Conservation (phyloP, 2,888 invertebrate species). For the Endotricha flammealis region DNA sequence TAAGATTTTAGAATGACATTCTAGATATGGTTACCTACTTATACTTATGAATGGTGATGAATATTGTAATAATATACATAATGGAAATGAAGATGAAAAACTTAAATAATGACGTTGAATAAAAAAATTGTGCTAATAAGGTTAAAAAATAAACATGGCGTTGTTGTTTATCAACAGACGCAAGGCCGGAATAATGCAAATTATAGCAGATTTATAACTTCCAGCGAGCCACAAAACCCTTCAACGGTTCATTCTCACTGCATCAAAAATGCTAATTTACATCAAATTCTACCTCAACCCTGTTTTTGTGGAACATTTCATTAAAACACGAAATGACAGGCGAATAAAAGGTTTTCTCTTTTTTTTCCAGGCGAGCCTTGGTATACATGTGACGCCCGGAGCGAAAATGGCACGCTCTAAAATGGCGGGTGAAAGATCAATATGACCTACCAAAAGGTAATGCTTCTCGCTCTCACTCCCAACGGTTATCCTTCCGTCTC, state of each 20-base stretch:
- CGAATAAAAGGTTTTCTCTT: slow-evolving; percentile 60
- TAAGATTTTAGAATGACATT: no score
- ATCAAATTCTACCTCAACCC: slow-evolving; percentile 48
- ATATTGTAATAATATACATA: no score
- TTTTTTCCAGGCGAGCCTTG: slow-evolving; percentile 50
- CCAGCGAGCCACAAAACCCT: slow-evolving; percentile 21
- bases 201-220: slow-evolving; percentile 31
- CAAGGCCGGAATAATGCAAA: slow-evolving; percentile 20
- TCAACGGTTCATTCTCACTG: slow-evolving; percentile 43
- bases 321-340: slow-evolving; percentile 68
- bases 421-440: slow-evolving; percentile 79
- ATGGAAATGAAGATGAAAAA: no score
- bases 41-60: no score
- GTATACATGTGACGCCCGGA: slow-evolving; percentile 68
- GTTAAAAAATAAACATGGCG: no score
- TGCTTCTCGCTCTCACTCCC: slow-evolving; percentile 42
- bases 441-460: slow-evolving; percentile 73
- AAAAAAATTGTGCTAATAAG: no score
- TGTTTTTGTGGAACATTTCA: slow-evolving; percentile 62
- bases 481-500: slow-evolving; percentile 32
- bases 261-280: slow-evolving; percentile 65
- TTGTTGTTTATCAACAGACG: slow-evolving; percentile 7
- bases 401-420: slow-evolving; percentile 71
- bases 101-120: no score
- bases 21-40: no score